Percentiles rank a stretch among this genome's conserved stretches.
Evolutionary conservation across 2,888 invertebrate genomes (phyloP).

Genomic region (Hydropsyche betteni): DNA sequence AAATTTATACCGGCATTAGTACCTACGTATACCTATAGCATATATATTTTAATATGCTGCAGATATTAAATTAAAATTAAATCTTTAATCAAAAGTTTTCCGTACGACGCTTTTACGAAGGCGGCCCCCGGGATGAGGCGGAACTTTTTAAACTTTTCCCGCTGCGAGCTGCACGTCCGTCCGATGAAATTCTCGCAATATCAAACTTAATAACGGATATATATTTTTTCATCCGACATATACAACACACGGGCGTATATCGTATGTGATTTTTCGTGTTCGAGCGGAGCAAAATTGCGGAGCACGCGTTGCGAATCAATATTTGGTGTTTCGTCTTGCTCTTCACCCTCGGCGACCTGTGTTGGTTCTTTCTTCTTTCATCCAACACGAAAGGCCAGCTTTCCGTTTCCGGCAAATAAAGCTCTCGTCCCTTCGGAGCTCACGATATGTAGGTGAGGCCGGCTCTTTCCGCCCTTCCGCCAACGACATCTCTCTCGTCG

Average conservation of each 20-base stretch:
- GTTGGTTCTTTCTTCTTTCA: constrained; percentile 39
- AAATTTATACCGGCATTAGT: constrained; percentile 15
- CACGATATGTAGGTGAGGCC: constrained; percentile 44
- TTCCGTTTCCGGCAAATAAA: constrained; percentile 40
- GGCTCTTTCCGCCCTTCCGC: constrained; percentile 44
- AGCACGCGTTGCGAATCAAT: constrained; percentile 62
- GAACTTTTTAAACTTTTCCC: constrained; percentile 2
- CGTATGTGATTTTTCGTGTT: not conserved
- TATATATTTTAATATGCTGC: constrained; percentile 47
- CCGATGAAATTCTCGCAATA: no score
- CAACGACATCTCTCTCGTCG: not conserved
- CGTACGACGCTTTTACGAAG: constrained; percentile 24
- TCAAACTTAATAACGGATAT: no score
- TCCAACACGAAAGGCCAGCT: constrained; percentile 26
- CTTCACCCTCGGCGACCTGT: constrained; percentile 23
- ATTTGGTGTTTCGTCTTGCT: constrained; percentile 60
- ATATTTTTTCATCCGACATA: no score
- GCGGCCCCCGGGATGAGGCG: not conserved
- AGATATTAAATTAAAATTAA: constrained; percentile 50
- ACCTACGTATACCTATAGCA: not conserved
- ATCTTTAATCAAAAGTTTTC: constrained; percentile 50
- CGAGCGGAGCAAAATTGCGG: not conserved
- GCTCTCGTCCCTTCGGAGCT: constrained; percentile 39
- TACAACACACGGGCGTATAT: not conserved
- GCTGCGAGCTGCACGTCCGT: not conserved